phyloP scores from a whole-genome alignment of 2,113 vertebrate genomes.

The Forbesichthys papilliferus region DNA sequence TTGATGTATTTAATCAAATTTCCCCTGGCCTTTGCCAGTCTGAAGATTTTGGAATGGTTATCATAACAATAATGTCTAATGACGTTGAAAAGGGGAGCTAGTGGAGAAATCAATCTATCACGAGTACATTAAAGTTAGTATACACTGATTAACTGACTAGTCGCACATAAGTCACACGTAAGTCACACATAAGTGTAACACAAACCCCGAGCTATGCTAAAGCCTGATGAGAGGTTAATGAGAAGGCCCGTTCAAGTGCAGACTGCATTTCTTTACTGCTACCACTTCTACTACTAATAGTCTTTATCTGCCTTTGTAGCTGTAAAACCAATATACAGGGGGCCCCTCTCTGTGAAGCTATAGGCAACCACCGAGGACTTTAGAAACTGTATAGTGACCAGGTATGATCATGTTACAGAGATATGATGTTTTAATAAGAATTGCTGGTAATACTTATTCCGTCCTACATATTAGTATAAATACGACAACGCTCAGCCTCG shows the following conservation, averaged over 20 bases:
- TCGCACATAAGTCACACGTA: constrained; percentile 56
- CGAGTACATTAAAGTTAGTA: constrained; percentile 58
- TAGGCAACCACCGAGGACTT: constrained; percentile 27
- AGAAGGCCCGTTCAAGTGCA: constrained; percentile 39
- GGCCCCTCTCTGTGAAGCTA: constrained; percentile 4
- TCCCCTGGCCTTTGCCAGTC: constrained; percentile 57
- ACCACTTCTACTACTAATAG: background rate
- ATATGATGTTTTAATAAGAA: background rate
- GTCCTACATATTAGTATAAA: background rate
- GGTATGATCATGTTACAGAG: background rate
- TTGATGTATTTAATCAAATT: constrained; percentile 75
- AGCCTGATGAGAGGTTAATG: constrained; percentile 60
- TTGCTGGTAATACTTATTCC: background rate
- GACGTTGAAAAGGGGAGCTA: constrained; percentile 49
- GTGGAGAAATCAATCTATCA: constrained; percentile 56
- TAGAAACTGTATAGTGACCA: constrained; percentile 11
- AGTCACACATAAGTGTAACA: constrained; percentile 54
- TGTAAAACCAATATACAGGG: constrained; percentile 26
- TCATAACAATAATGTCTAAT: constrained; percentile 65
- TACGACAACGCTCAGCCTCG: background rate
- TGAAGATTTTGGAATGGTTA: constrained; percentile 56
- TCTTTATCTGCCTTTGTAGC: constrained; percentile 5
- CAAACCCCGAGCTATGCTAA: constrained; percentile 56
- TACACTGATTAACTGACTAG: constrained; percentile 50
- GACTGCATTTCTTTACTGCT: constrained; percentile 16